Evolutionary conservation across 2,113 vertebrate species (phyloP), one percentile per base, ranked within the genome.

Genomic region (Nothobranchius furzeri): DNA sequence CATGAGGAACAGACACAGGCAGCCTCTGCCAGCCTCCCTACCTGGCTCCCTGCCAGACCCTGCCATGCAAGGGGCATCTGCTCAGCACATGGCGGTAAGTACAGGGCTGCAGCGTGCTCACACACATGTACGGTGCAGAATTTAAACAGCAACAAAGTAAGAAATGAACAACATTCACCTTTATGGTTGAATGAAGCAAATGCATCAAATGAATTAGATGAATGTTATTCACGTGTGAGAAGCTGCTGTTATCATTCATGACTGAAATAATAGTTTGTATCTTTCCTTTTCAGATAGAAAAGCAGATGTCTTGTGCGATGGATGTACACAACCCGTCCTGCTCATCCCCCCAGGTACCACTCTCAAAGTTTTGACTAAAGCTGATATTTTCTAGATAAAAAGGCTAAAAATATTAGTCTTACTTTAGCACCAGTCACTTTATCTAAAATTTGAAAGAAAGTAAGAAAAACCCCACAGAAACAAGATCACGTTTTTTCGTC

Each of bases 11-110:
- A 92, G 96, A 93, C 96, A 96, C 86, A 94, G 95, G 89, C 96
- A 97, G 73, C 96, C 96, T 25, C 95, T 97, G 91, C 93, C 96
- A 77, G 96, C 95, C 82, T 97, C 96, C 74, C 95, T 98, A 94
- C 95, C 96, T 3, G 96, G 96, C 86, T 94, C 95, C 66, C 93
- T 98, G 82, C 96, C 96, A 73, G 96, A 98, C 85, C 95, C 95
- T 4, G 94, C 95, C 58, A 96, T 98, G 95, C 96, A 95, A 9
- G 96, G 95, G 75, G 95, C 96, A 73, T 96, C 96, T 45, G 93
- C 95, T 68, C 95, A 97, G 70, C 92, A 96, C 83, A 96, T 98
- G 95, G 92, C 95, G 54, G 95, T 96, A 90, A 95, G 95, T 93
- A 79, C 36, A 30, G 3, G 46, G 10, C 53, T 56, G 56, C 53